Evolutionary conservation across 2,888 invertebrate species (phyloP).

Genomic region (Lithophane leautieri): DNA sequence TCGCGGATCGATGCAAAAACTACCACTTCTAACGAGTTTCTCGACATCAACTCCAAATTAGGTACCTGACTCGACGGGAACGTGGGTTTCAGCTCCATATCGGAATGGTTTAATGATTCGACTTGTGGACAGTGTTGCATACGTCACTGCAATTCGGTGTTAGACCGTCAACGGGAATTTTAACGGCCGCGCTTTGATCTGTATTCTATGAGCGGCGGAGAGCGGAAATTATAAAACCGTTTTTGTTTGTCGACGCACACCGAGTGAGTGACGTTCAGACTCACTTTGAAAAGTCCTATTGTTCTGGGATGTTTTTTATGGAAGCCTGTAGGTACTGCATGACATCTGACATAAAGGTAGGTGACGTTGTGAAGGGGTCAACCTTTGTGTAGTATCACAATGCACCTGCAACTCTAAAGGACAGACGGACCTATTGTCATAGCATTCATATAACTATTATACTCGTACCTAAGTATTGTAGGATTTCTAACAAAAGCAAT

Average conservation of each 20-base stretch:
- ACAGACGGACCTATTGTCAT: slow-evolving; percentile 47
- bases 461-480: background rate
- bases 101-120: slow-evolving; percentile 65
- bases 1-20: slow-evolving; percentile 78
- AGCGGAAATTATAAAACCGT: slow-evolving; percentile 82
- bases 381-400: slow-evolving; percentile 52
- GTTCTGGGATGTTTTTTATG: slow-evolving; percentile 41
- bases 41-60: slow-evolving; percentile 83
- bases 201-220: slow-evolving; percentile 75
- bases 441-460: slow-evolving; percentile 26
- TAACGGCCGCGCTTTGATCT: slow-evolving; percentile 79
- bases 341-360: slow-evolving; percentile 42
- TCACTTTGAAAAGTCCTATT: slow-evolving; percentile 51
- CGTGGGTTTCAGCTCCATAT: slow-evolving; percentile 72
- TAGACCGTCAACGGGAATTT: slow-evolving; percentile 75
- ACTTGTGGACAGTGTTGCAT: slow-evolving; percentile 38
- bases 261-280: slow-evolving; percentile 33
- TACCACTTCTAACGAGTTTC: slow-evolving; percentile 84
- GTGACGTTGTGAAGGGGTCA: slow-evolving; percentile 42
- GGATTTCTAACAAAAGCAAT: slow-evolving; percentile 26
- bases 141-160: slow-evolving; percentile 65
- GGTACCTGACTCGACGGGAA: slow-evolving; percentile 74
- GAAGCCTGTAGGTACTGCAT: slow-evolving; percentile 30
- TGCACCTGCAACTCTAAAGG: slow-evolving; percentile 28
- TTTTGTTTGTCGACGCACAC: slow-evolving; percentile 59